Evolutionary conservation across 64 coral and sea anemone species (phyloP).

Genomic region (Stylophora pistillata): DNA sequence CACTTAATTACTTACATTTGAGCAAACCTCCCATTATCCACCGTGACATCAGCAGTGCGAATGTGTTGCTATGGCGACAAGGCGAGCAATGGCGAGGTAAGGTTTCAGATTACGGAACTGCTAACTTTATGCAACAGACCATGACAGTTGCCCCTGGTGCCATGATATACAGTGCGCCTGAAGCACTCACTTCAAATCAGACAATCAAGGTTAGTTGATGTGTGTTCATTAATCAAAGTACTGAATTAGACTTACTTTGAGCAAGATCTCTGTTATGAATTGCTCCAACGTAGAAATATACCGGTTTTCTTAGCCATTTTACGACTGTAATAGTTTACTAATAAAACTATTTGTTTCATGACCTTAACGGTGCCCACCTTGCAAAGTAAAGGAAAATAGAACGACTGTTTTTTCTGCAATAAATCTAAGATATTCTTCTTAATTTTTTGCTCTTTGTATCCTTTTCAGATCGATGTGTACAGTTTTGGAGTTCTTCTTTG

Average conservation of each 20-base stretch:
- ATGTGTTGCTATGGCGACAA: conserved; percentile 52
- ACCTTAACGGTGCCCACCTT: no score
- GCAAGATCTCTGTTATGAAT: no score
- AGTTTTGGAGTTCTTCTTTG: conserved; percentile 88
- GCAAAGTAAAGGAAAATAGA: no score
- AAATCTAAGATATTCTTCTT: no score
- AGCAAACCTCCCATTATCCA: conserved; percentile 51
- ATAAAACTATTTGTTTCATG: no score
- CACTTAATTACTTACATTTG: conserved; percentile 49
- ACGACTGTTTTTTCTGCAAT: no score
- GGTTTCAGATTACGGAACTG: conserved; percentile 60
- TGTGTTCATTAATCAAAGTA: no score
- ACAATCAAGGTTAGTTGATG: conserved; percentile 31
- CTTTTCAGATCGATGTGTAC: conserved; percentile 43
- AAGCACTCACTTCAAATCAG: conserved; percentile 39
- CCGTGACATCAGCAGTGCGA: conserved; percentile 60
- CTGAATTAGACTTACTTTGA: no score
- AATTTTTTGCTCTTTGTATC: neutral
- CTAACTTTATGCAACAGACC: conserved; percentile 34
- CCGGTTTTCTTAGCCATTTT: no score
- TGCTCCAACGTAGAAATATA: no score
- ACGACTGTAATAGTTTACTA: no score
- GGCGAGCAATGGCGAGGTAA: conserved; percentile 39
- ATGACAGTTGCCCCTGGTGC: conserved; percentile 47
- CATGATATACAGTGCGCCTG: conserved; percentile 38